These are phyloP conservation scores for Astur gentilis DNA, from an alignment of 2,113 vertebrate species.

Conservation along the genomic window DNA sequence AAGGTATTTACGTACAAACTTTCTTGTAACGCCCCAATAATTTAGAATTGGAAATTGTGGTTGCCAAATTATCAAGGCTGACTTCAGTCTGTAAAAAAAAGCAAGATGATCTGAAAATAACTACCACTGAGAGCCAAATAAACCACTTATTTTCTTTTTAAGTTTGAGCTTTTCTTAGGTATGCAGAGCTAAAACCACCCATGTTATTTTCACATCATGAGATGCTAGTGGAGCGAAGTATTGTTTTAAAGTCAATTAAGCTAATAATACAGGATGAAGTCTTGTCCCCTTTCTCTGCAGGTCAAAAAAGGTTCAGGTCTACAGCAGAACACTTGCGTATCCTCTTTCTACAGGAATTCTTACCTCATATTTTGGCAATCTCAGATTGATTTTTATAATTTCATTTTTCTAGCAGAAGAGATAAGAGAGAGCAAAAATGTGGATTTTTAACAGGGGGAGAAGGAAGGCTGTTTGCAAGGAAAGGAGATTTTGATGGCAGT, in stretches of 20 bases:
- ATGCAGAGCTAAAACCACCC: background rate
- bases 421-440: background rate
- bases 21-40: background rate
- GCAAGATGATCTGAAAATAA: background rate
- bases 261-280: background rate
- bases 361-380: background rate
- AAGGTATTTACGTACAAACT: background rate
- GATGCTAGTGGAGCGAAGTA: background rate
- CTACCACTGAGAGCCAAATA: background rate
- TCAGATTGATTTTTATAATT: background rate
- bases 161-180: background rate
- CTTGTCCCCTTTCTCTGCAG: background rate
- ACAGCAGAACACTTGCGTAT: background rate
- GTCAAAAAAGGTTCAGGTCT: background rate
- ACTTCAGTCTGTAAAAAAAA: background rate
- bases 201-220: background rate
- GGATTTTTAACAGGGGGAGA: background rate
- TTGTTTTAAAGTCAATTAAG: conserved; percentile 7
- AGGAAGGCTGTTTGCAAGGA: background rate
- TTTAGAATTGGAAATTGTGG: background rate
- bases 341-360: background rate
- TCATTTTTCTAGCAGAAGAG: background rate
- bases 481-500: background rate
- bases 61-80: background rate
- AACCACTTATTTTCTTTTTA: background rate